These are phyloP conservation scores for Drosophila dives DNA, from an alignment of 2,888 invertebrate species.

Conservation along the genomic window DNA sequence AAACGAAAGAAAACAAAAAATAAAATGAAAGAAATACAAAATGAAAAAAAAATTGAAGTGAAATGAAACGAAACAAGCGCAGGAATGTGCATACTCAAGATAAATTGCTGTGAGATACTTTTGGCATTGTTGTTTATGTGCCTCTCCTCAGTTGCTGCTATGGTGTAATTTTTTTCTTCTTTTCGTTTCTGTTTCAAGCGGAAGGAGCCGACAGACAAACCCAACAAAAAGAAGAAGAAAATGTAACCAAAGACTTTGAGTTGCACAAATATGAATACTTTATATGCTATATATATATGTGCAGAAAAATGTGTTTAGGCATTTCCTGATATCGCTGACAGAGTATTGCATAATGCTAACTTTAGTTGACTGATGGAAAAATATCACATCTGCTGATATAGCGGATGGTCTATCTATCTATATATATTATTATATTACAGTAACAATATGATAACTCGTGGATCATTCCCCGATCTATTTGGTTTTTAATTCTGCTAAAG, in stretches of 20 bases:
- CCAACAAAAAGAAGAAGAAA: conserved; percentile 11
- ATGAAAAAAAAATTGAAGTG: conserved; percentile 44
- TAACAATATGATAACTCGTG: not conserved
- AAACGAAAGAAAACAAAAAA: conserved; percentile 9
- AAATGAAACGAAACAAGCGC: conserved; percentile 73
- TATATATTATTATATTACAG: not conserved
- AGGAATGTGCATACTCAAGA: conserved; percentile 79
- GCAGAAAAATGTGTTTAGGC: conserved; percentile 5
- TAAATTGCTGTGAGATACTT: conserved; percentile 74
- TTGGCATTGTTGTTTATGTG: conserved; percentile 54
- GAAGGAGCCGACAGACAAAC: conserved; percentile 47
- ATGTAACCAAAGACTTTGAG: conserved; percentile 29
- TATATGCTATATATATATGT: not conserved
- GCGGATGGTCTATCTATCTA: not conserved
- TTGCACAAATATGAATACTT: conserved; percentile 1
- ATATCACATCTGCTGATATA: not conserved
- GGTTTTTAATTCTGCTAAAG: not conserved
- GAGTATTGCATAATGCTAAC: conserved; percentile 7
- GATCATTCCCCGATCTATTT: not conserved
- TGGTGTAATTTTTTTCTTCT: not conserved
- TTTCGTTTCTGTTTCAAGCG: conserved; percentile 42
- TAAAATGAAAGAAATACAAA: not conserved
- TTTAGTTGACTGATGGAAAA: conserved; percentile 7
- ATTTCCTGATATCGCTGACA: conserved; percentile 41
- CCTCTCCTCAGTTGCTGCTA: conserved; percentile 21